phyloP scores from a whole-genome alignment of 2,797 vertebrate species.

The Chelonia mydas region DNA sequence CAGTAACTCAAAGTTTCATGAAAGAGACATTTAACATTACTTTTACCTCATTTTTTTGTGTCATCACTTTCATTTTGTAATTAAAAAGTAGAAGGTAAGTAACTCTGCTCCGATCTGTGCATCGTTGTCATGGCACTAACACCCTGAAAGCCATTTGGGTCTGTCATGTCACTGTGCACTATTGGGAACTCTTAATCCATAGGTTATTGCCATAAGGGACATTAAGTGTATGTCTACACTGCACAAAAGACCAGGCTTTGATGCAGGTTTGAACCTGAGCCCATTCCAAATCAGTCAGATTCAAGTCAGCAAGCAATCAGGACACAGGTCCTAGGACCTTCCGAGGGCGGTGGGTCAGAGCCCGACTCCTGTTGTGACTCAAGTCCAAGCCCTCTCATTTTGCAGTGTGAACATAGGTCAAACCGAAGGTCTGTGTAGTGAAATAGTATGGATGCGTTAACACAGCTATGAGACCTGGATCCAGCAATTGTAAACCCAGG shows the following conservation, averaged over 20 bases:
- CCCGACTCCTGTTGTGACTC: not conserved
- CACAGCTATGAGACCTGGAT: not conserved
- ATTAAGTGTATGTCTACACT: not conserved
- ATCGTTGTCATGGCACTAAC: not conserved
- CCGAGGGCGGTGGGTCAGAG: not conserved
- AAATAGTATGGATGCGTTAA: not conserved
- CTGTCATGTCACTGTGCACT: not conserved
- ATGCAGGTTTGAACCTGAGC: not conserved
- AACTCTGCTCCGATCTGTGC: not conserved
- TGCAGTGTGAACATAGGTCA: not conserved
- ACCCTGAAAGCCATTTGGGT: accelerated
- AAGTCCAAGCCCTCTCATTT: not conserved
- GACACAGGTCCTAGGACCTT: not conserved
- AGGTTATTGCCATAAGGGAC: not conserved
- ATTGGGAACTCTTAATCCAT: not conserved
- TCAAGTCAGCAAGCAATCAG: not conserved
- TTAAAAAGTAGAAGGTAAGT: not conserved
- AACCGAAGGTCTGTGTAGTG: not conserved
- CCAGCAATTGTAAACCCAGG: not conserved
- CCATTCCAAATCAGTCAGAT: not conserved
- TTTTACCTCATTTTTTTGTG: not conserved
- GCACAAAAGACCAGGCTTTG: not conserved
- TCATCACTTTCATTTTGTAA: not conserved
- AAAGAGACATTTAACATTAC: not conserved
- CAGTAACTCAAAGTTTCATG: not conserved